Evolutionary conservation across 2,113 vertebrate species (phyloP).

Genomic region (Pavo muticus): DNA sequence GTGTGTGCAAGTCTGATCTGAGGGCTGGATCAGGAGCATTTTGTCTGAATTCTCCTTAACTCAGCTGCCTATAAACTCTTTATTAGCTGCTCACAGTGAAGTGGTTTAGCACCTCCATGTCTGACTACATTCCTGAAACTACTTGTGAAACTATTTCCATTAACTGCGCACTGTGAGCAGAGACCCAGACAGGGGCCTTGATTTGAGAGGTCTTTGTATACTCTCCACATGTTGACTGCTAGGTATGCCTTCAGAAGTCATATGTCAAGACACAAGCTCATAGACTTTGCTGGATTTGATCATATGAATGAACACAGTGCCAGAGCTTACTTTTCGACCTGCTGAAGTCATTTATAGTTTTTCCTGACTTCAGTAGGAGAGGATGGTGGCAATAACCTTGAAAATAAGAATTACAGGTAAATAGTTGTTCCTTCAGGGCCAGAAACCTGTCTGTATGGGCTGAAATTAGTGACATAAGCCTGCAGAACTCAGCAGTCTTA

Average conservation of each 20-base stretch:
- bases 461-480: neutral
- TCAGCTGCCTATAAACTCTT: neutral
- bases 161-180: neutral
- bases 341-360: neutral
- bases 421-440: neutral
- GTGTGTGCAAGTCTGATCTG: neutral
- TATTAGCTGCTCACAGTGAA: neutral
- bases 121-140: neutral
- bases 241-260: neutral
- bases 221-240: neutral
- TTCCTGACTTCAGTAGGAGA: neutral
- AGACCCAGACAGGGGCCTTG: neutral
- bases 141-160: neutral
- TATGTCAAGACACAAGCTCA: fast-evolving
- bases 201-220: neutral
- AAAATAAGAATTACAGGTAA: neutral
- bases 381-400: neutral
- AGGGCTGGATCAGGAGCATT: neutral
- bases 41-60: neutral
- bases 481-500: neutral
- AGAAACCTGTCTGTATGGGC: neutral
- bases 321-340: neutral
- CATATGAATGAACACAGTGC: neutral
- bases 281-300: neutral
- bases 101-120: neutral